A percentile compares a stretch with the other conserved stretches of the same genome.
Conservation (phyloP, 92 coral and sea anemone genomes). For the Actinernus sp. region DNA sequence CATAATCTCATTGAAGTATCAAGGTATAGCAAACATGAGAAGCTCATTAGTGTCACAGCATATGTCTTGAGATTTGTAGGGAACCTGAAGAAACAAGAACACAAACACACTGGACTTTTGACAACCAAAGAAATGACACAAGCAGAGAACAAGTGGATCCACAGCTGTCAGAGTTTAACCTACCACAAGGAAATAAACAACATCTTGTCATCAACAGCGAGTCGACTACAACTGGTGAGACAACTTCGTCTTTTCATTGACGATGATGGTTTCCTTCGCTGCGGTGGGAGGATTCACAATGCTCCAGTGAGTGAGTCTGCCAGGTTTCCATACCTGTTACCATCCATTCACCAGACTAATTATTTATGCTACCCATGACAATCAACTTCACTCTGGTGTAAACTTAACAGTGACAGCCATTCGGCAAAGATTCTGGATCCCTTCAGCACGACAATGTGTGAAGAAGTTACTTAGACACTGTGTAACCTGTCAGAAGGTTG, state of each 20-base stretch:
- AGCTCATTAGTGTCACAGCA: slow-evolving; percentile 21
- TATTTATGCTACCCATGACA: slow-evolving; percentile 23
- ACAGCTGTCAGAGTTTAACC: slow-evolving; percentile 8
- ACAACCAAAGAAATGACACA: slow-evolving; percentile 11
- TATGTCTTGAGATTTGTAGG: slow-evolving; percentile 30
- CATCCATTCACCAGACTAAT: slow-evolving; percentile 34
- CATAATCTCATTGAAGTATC: slow-evolving; percentile 29
- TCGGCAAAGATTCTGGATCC: slow-evolving; percentile 53
- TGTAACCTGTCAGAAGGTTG: slow-evolving; percentile 38
- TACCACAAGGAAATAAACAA: slow-evolving; percentile 24
- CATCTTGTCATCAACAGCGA: background rate
- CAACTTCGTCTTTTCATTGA: slow-evolving; percentile 54
- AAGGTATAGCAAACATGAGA: slow-evolving; percentile 1
- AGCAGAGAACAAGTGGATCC: slow-evolving; percentile 27
- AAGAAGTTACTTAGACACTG: slow-evolving; percentile 21
- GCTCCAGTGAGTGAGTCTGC: slow-evolving; percentile 35
- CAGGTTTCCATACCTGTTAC: slow-evolving; percentile 40
- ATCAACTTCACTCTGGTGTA: slow-evolving; percentile 51
- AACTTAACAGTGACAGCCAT: slow-evolving; percentile 46
- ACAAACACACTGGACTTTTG: background rate
- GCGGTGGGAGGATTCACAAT: slow-evolving; percentile 66
- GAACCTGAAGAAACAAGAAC: background rate
- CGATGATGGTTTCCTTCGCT: slow-evolving; percentile 25
- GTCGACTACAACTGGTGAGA: slow-evolving; percentile 22
- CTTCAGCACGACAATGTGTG: slow-evolving; percentile 14